Base-by-base conservation (phyloP, 2,113 vertebrate genomes). In the Petroica traversi region DNA sequence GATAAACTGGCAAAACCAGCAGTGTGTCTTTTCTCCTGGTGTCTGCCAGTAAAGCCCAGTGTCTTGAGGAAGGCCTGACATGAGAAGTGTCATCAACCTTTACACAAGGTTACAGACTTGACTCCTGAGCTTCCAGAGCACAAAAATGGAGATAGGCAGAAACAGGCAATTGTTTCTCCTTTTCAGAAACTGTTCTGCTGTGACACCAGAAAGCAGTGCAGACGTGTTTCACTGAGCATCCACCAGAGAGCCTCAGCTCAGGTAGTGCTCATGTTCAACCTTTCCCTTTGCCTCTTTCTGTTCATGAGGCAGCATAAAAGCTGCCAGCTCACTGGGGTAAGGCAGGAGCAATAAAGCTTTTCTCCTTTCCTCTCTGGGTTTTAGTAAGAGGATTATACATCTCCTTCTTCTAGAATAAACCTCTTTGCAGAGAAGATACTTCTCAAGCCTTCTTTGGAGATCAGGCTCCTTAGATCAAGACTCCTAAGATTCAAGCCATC, bases 401-500 rank as follows among this genome's bases (percentile, higher is more conserved):
- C 74, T 94, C 26, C 45, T 95, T 55, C 73, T 93, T 87, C 62
- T 78, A 87, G 40, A 92, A 78, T 92, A 96, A 94, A 95, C 77
- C 86, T 92, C 94, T 96, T 93, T 94, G 66, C 84, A 95, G 80
- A 33, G 57, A 89, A 96, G 91, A 95, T 87, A 89, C 87, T 91
- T 75, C 49, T 81, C 91, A 95, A 96, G 69, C 73, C 73, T 66
- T 87, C 84, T 89, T 84, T 84, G 91, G 91, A 91, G 84, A 91
- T 95, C 95, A 87, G 68, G 49, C 54, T 28, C 62, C 72, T 68
- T 68, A 68, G 83, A 80, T 71, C 72, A 80, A 63, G 64, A 64
- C 81, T 89, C 54, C 62, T 68, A 71, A 79, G 66, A 91, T 38
- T 79, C 64, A 89, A 87, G 77, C 24, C 76, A 84, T 75, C 85